Base-by-base conservation (phyloP, 53 echinoderm and acorn worm species). In the Pentamera pediparva region DNA sequence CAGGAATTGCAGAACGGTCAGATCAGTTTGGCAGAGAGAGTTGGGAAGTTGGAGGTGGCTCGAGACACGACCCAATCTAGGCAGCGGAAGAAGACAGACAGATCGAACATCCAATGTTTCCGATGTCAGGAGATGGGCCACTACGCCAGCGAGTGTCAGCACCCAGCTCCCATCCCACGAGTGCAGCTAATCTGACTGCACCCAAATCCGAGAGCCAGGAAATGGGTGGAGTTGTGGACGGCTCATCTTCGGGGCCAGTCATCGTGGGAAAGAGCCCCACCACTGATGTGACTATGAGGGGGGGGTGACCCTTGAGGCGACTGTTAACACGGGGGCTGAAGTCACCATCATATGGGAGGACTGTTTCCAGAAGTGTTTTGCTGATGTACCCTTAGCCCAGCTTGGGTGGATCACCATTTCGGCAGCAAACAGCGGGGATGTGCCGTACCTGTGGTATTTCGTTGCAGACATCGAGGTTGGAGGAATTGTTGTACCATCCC, bases 91-190 rank as follows among this genome's bases (percentile, higher is more conserved):
- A 56, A 2, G 2, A 6, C 58, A 39, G 79, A 79, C 34, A 69
- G 26, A 54, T 19, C 57, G 19, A 56, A 17, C 3, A 34, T 71
- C 10, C 18, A 57, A 9, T 80, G 81, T 18, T 60, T 20, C 34
- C 59, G 81, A 25, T 80, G 81, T 61, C 54, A 73, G 13, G 12
- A 73, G 41, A 38, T 29, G 15, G 81, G 81, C 1, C 71, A 80
- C 28, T 73, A 56, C 41, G 81, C 81, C 4, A 71, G 61, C n/a
- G 34, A 72, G 20, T 80, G 81, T 54, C 81, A 41, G 11, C 59
- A 10, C 9, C 45, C 60, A 26, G 11, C 35, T 2, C 32, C 61
- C 58, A 41, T 54, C 30, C 37, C 27, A 59, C 31, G 30, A 32
- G 3, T 19, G 25, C 54, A 32, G 69, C 56, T 55, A 78, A 50